Evolutionary conservation across 1,140 invertebrate species (phyloP), one percentile per base, ranked within the genome.

Genomic region (Diabrotica undecimpunctata): DNA sequence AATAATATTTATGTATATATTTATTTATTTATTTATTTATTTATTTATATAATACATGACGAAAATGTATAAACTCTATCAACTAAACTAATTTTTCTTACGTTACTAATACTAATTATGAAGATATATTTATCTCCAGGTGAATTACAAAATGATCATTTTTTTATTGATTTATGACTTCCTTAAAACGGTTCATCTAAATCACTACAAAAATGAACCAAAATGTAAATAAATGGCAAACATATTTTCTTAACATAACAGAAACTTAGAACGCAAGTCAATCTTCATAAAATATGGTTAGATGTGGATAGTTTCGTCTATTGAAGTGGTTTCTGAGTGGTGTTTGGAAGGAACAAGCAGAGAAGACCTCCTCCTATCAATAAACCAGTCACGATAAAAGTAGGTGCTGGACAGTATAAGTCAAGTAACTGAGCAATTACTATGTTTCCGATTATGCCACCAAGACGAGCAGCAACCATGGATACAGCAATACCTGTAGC

Each of bases 361-460:
- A 94, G 87, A 54, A 94, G 82, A 64, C 91, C 91, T 75, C 91
- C 91, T 72, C 90, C 86, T 68, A 91, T 90, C 59, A 93, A 83
- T 65, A 93, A 84, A 46, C 82, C 86, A 64, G 91, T 91, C 11
- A 94, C 90, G 56, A 94, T 92, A 78, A 93, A 93, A 51, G 90
- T 93, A 51, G 91, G 91, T 59, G 90, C 89, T 37, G 91, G 91
- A 80, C 91, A 94, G 76, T 90, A 92, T 73, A 87, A 81, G 79
- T 94, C 91, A 69, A 94, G 75, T 39, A 94, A 81, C 68, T 89
- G 86, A 53, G 91, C 91, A 70, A 94, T 93, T 53, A 93, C 90
- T 67, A 94, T 89, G 81, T 93, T 94, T 56, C 91, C 91, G 75
- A 93, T 90, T 72, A 94, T 93, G 67, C 91, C 91, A 67, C 90